Evolutionary conservation across 2,888 invertebrate species (phyloP), one percentile per base, ranked within the genome.

Genomic region (Scaptomyza cyrtandrae): DNA sequence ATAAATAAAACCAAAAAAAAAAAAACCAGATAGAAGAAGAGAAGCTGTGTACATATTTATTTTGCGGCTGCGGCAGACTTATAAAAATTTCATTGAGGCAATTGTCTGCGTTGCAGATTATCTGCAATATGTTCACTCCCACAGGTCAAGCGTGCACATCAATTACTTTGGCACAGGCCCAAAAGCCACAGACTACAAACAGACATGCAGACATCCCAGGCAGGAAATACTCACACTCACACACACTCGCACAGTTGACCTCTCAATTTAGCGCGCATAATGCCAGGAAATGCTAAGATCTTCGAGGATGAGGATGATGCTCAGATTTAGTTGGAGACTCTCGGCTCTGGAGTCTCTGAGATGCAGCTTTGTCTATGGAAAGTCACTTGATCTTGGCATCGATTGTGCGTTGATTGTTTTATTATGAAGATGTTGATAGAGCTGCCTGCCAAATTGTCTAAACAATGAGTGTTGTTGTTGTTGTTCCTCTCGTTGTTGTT

Each of bases 111-210:
- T 85, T 86, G 88, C 73, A 90, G 90, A 90, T 89, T 90, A 90
- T 90, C 90, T 89, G 89, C 89, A 89, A 90, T 89, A 89, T 88
- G 86, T 87, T 89, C 88, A 89, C 90, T 90, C 90, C 90, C 86
- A 89, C 90, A 90, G 90, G 90, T 90, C 90, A 90, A 90, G 83
- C 88, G 86, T 87, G 85, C 90, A 89, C 90, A 90, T 90, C 90
- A 90, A 90, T 90, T 90, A 90, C 89, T 86, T 90, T 90, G 90
- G 90, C 90, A 89, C 90, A 90, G 87, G 85, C 82, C 75, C 78
- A 78, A 75, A 75, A 85, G 70, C 69, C 65, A 67, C 49, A 70
- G 60, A 69, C 71, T 33, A 45, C 56, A 7, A 50, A 39, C 59
- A 33, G 73, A 73, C 73, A 56, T 35, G 60, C 75, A 52, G 72